phyloP scores from a whole-genome alignment of 2,888 invertebrate species.

The Andrena dorsata region DNA sequence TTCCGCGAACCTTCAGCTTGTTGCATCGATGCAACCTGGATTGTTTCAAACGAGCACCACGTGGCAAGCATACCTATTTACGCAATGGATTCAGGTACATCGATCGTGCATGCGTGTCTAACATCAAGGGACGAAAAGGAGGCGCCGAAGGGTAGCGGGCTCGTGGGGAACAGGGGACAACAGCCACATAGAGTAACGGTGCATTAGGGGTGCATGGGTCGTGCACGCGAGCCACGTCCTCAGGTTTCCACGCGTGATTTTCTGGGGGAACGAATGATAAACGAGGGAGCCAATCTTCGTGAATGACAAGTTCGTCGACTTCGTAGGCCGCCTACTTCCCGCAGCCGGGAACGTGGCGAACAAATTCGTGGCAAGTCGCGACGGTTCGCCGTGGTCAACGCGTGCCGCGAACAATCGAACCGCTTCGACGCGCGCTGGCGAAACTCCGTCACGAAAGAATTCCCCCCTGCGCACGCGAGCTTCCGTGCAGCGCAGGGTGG shows the following conservation, averaged over 20 bases:
- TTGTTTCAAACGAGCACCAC: conserved; percentile 15
- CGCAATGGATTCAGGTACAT: conserved; percentile 24
- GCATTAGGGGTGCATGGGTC: conserved; percentile 6
- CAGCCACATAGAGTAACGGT: not conserved
- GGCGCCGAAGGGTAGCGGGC: not conserved
- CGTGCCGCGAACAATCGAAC: conserved; percentile 6
- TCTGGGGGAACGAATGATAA: conserved; percentile 35
- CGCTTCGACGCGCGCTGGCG: conserved; percentile 3
- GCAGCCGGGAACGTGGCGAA: conserved; percentile 13
- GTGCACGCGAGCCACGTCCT: conserved; percentile 28
- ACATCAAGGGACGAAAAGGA: conserved; percentile 14
- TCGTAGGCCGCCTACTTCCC: not conserved
- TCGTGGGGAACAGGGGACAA: not conserved
- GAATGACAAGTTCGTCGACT: conserved; percentile 17
- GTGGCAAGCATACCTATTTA: conserved; percentile 3
- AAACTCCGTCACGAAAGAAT: conserved; percentile 1
- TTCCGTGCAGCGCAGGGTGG: not conserved
- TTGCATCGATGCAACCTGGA: conserved; percentile 7
- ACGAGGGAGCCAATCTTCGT: conserved; percentile 35
- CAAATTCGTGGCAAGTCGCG: conserved; percentile 15
- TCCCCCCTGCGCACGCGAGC: not conserved
- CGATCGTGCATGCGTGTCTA: conserved; percentile 36
- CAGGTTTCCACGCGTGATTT: conserved; percentile 26
- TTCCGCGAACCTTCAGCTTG: not conserved
- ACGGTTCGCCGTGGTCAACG: not conserved